phyloP scores from a whole-genome alignment of 2,797 vertebrate species.

The Bradypus variegatus region DNA sequence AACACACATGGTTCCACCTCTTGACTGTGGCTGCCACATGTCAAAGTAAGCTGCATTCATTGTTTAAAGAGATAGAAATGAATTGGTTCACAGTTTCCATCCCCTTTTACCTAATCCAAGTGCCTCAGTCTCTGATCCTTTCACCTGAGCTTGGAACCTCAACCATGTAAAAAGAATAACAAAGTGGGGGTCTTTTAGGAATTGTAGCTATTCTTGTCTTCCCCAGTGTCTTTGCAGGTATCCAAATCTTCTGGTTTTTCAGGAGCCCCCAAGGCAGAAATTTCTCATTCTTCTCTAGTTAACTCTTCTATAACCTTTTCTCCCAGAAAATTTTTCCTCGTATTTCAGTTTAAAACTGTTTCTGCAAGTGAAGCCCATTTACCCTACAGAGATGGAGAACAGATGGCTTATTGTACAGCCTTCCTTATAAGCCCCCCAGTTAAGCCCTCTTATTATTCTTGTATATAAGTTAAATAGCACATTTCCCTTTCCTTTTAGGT shows the following conservation, averaged over 20 bases:
- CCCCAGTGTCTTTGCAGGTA: not conserved
- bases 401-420: not conserved
- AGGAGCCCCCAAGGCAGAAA: not conserved
- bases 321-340: not conserved
- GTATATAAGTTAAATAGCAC: not conserved
- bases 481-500: not conserved
- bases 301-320: not conserved
- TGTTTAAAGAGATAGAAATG: not conserved
- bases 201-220: not conserved
- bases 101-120: not conserved
- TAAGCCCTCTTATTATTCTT: not conserved
- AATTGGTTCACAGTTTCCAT: not conserved
- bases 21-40: not conserved
- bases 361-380: not conserved
- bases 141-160: not conserved
- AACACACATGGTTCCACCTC: not conserved
- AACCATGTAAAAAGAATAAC: not conserved
- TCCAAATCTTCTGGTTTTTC: not conserved
- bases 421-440: not conserved
- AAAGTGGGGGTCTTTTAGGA: not conserved
- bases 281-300: not conserved
- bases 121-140: not conserved
- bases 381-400: not conserved
- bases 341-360: not conserved
- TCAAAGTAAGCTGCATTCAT: not conserved